Percentiles rank a stretch among this genome's conserved stretches.
Conservation (phyloP, 2,113 vertebrate genomes). For the Pan paniscus region DNA sequence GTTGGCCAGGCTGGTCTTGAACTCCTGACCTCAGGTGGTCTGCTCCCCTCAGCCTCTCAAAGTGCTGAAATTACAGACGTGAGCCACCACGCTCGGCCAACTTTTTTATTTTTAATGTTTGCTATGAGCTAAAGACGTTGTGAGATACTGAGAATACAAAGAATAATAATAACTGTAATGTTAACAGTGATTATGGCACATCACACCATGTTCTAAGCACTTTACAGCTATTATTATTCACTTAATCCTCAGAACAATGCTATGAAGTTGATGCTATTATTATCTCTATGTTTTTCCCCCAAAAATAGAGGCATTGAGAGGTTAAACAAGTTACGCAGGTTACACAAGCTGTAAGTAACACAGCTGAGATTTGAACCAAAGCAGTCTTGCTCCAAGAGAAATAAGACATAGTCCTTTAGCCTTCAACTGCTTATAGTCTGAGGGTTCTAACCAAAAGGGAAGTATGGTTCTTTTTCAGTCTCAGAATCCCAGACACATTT, state of each 20-base stretch:
- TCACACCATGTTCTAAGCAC: neutral
- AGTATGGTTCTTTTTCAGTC: neutral
- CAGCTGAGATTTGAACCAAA: slow-evolving; percentile 12
- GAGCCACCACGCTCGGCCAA: too few species aligned
- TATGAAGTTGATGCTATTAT: neutral
- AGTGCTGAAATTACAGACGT: too few species aligned
- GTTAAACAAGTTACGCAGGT: neutral
- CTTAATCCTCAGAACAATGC: neutral
- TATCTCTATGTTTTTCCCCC: neutral
- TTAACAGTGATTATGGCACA: neutral
- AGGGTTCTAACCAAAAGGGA: neutral
- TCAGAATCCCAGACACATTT: neutral
- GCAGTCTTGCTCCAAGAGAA: neutral
- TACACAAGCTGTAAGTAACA: neutral
- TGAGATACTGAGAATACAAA: neutral
- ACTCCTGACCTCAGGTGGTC: too few species aligned
- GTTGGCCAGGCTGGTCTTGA: too few species aligned
- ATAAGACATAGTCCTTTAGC: neutral
- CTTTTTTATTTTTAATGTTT: neutral
- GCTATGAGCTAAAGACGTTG: neutral
- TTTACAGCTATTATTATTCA: neutral
- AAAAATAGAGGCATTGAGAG: neutral
- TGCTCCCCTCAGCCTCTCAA: too few species aligned
- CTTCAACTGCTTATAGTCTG: neutral
- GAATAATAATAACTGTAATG: slow-evolving; percentile 2